Percentiles rank a stretch among this genome's conserved stretches.
phyloP scores from a whole-genome alignment of 2,797 vertebrate genomes.

The Gallinago nigripennis region DNA sequence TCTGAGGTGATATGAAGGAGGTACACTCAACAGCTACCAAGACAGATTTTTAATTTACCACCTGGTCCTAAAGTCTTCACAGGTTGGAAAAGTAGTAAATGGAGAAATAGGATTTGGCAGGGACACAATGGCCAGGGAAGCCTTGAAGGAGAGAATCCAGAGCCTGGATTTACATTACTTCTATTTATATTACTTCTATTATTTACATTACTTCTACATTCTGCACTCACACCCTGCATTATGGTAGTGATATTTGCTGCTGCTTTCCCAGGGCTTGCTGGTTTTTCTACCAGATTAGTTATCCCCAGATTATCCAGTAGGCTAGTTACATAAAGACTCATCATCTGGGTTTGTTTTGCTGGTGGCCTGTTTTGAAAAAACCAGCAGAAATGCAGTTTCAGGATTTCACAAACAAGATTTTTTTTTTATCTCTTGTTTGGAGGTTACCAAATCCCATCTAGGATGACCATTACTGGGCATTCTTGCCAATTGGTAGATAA shows the following conservation, averaged over 20 bases:
- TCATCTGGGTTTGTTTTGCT: not conserved
- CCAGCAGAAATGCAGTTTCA: not conserved
- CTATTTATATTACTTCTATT: not conserved
- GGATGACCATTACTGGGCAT: not conserved
- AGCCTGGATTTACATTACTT: not conserved
- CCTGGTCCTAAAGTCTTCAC: not conserved
- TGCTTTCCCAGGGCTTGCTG: not conserved
- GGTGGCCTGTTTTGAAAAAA: not conserved
- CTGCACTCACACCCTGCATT: not conserved
- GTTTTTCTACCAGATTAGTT: not conserved
- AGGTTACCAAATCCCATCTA: not conserved
- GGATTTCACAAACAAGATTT: not conserved
- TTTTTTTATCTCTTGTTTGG: not conserved
- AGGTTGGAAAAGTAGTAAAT: not conserved
- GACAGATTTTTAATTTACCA: not conserved
- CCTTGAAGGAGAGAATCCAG: not conserved
- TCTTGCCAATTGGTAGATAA: not conserved
- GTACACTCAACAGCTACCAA: not conserved
- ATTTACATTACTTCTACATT: not conserved
- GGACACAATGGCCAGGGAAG: not conserved
- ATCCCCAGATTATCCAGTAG: not conserved
- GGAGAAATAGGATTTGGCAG: not conserved
- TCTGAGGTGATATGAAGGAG: not conserved
- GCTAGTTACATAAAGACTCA: not conserved
- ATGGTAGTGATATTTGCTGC: accelerated